Evolutionary conservation across 2,113 vertebrate genomes (phyloP).

Genomic region (Mus spicilegus): DNA sequence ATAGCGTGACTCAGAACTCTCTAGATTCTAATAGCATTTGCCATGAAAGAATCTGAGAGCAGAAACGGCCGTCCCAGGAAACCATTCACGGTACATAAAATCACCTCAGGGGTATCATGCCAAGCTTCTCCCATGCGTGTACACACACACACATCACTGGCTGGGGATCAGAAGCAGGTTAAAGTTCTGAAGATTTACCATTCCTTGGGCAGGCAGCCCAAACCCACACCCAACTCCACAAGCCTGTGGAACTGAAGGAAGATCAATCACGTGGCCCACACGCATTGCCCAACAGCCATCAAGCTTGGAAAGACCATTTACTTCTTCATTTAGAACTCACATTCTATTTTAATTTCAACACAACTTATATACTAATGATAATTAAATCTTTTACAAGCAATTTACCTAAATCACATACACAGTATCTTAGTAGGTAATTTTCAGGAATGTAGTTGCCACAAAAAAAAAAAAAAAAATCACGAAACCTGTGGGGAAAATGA

Average conservation of each 20-base stretch:
- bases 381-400: slow-evolving; percentile 60
- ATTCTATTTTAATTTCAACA: slow-evolving; percentile 46
- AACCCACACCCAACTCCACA: neutral
- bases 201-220: neutral
- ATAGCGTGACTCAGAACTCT: neutral
- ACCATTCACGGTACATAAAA: neutral
- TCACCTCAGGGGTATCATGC: neutral
- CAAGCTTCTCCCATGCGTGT: too few relatives aligned
- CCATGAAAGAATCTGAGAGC: neutral
- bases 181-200: neutral
- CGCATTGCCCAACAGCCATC: neutral
- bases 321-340: slow-evolving; percentile 5
- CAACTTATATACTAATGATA: slow-evolving; percentile 65
- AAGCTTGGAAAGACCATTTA: slow-evolving; percentile 18
- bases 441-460: slow-evolving; percentile 8
- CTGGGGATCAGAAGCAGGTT: neutral
- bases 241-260: neutral
- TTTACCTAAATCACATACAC: slow-evolving; percentile 63
- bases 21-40: neutral
- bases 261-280: neutral
- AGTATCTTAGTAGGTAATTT: slow-evolving; percentile 42
- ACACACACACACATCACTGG: neutral
- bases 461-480: neutral
- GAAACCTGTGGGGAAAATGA: neutral
- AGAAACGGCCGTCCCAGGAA: neutral